phyloP scores from a whole-genome alignment of 2,113 vertebrate species.

The Siniperca chuatsi region DNA sequence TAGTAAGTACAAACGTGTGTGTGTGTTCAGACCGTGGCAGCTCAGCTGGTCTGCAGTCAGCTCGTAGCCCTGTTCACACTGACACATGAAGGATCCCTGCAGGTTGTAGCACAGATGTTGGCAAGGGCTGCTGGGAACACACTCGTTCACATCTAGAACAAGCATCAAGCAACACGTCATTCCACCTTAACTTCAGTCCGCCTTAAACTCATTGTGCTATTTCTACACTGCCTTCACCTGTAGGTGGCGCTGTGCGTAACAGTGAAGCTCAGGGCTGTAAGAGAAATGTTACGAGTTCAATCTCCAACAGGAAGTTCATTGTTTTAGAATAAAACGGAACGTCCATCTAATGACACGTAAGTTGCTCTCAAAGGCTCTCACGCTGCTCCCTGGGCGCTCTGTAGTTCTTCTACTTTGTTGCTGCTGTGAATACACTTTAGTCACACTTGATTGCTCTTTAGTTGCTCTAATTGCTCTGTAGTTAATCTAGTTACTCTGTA shows the following conservation, averaged over 20 bases:
- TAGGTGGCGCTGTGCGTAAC: too few species aligned
- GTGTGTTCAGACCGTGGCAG: conserved; percentile 8
- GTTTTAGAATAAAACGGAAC: too few species aligned
- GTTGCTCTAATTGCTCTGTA: background rate
- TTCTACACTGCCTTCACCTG: too few species aligned
- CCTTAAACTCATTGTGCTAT: background rate
- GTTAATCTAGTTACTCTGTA: background rate
- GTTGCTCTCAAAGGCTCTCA: too few species aligned
- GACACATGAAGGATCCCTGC: background rate
- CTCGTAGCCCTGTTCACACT: conserved; percentile 13
- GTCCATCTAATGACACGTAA: too few species aligned
- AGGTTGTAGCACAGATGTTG: conserved; percentile 27
- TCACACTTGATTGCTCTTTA: background rate
- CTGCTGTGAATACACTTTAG: background rate
- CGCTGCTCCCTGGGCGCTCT: background rate
- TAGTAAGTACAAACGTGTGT: background rate
- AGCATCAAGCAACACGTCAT: background rate
- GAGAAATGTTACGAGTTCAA: too few species aligned
- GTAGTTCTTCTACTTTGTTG: accelerated
- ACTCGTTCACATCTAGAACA: conserved; percentile 15
- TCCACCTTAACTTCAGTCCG: background rate
- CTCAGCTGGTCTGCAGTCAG: conserved; percentile 1
- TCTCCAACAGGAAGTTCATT: too few species aligned
- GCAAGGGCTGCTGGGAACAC: conserved; percentile 14
- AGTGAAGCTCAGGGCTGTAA: too few species aligned